Base-by-base conservation (phyloP, 2,113 vertebrate genomes). In the Nesospiza acunhae region DNA sequence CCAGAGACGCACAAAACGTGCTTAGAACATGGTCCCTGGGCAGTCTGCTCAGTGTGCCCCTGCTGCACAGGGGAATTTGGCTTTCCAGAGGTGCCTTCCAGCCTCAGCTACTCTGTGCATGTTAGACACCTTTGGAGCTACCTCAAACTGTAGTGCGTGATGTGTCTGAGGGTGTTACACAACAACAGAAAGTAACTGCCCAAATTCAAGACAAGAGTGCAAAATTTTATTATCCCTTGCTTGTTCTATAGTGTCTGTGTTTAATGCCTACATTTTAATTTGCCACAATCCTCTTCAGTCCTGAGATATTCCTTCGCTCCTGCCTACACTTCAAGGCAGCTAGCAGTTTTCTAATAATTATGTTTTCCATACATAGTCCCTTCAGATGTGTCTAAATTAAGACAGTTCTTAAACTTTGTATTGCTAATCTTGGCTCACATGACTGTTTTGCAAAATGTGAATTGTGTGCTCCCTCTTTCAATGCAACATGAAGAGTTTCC, bases 11-110 rank as follows among this genome's bases (percentile, higher is more conserved):
- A 30, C 23, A 75, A 62, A 70, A 47, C 20, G 19, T 0, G 2
- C n/a, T 4, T 6, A 35, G 16, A 56, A 62, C 30, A 3, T 0
- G 6, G 35, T 22, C 21, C 47, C 55, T 33, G 56, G 47, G 37
- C 28, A 60, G 49, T 11, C 15, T 0, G 0, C 28, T 69, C 6
- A 1, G 59, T 4, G 11, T 33, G 55, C 31, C 46, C 53, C 2
- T 0, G 7, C 0, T 27, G n/a, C 7, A 64, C 22, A 70, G 41
- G 4, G 4, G 3, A 4, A 1, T 6, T 17, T 58, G 28, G 15
- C 68, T 72, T 58, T 72, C 80, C 75, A 69, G 44, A 74, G 17
- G 2, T 17, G 21, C 46, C 21, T 35, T 81, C 31, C 46, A 93
- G 31, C 37, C 58, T 55, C 69, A 50, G 15, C 31, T 23, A 4